Conservation (phyloP, 2,113 vertebrate genomes). For the Alectura lathami region DNA sequence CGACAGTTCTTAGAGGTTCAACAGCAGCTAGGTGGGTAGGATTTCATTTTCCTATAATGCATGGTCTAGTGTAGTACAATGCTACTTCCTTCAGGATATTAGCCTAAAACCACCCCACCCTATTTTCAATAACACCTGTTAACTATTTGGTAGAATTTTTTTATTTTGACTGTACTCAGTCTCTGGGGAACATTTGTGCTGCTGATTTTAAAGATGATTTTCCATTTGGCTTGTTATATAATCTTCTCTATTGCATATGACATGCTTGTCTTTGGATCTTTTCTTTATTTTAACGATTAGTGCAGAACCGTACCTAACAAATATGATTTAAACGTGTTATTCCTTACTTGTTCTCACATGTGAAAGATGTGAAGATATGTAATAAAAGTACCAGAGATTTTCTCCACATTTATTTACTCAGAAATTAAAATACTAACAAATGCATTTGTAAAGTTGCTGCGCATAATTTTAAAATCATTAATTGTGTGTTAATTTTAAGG, state of each 20-base stretch:
- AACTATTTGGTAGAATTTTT: not conserved
- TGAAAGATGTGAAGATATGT: not conserved
- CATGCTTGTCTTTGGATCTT: not conserved
- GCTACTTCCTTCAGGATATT: slow-evolving; percentile 20
- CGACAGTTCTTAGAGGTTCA: slow-evolving; percentile 19
- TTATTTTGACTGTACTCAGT: slow-evolving; percentile 25
- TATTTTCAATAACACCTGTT: slow-evolving; percentile 5
- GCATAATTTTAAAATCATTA: not conserved
- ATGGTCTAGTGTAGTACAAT: not conserved
- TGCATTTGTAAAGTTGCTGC: fast-evolving
- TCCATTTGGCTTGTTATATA: not conserved
- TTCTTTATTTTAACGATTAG: not conserved
- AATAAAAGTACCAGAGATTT: not conserved
- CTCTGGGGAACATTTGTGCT: not conserved
- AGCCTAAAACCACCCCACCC: not conserved
- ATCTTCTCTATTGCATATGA: not conserved
- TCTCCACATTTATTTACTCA: not conserved
- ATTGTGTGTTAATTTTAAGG: not conserved
- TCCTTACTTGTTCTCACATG: not conserved
- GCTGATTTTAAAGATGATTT: not conserved
- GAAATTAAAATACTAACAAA: not conserved
- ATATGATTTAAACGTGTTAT: not conserved
- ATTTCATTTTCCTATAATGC: slow-evolving; percentile 9
- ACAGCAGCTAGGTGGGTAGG: slow-evolving; percentile 12
- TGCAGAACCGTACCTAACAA: not conserved